phyloP scores from a whole-genome alignment of 1,140 invertebrate species.

The Ostrea denselamellosa region DNA sequence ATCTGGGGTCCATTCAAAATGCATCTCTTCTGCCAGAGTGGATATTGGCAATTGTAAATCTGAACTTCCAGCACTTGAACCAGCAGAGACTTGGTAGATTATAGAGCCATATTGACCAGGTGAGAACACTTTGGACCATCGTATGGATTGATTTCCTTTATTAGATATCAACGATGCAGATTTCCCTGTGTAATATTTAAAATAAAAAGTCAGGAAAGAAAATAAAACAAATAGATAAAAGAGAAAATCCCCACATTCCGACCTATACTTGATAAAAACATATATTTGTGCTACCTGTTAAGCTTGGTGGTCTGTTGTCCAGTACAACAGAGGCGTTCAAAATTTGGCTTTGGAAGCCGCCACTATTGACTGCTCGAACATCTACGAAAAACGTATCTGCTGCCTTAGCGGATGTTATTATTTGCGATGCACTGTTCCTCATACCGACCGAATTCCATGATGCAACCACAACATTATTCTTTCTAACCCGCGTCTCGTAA shows the following conservation, averaged over 20 bases:
- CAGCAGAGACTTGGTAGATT: slow-evolving; percentile 6
- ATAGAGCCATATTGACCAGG: neutral
- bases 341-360: neutral
- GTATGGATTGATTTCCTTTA: neutral
- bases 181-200: neutral
- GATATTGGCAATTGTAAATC: slow-evolving; percentile 23
- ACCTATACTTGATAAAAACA: neutral
- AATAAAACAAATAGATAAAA: no score
- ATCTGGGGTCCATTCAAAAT: neutral
- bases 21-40: neutral
- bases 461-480: neutral
- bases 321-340: neutral
- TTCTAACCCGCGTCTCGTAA: slow-evolving; percentile 6
- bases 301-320: neutral
- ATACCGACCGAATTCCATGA: neutral
- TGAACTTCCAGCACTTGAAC: neutral
- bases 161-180: neutral
- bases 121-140: slow-evolving; percentile 16
- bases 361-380: neutral
- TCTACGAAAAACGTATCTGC: neutral
- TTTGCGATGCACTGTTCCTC: slow-evolving; percentile 1
- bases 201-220: neutral
- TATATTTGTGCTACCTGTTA: neutral
- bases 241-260: neutral
- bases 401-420: neutral